These are phyloP conservation scores for Molothrus ater DNA, from an alignment of 2,797 vertebrate genomes.

Conservation along the genomic window DNA sequence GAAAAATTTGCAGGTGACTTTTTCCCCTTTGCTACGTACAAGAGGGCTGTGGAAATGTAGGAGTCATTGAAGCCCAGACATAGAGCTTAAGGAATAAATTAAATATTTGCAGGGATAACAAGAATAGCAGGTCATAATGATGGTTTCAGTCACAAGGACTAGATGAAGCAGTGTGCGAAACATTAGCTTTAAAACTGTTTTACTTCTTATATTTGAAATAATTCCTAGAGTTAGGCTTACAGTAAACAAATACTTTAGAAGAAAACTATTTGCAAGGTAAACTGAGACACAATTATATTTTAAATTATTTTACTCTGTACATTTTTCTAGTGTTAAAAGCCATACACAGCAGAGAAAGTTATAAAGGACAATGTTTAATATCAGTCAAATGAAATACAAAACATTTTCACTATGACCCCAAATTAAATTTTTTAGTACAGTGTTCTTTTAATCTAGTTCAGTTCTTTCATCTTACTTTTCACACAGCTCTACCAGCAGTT, in stretches of 20 bases:
- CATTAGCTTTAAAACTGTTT: not conserved
- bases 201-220: not conserved
- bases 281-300: not conserved
- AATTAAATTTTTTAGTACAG: not conserved
- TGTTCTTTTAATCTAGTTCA: constrained; percentile 25
- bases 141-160: not conserved
- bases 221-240: not conserved
- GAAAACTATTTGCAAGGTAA: not conserved
- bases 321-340: constrained; percentile 4
- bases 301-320: not conserved
- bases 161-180: not conserved
- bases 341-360: constrained; percentile 2
- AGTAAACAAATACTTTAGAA: not conserved
- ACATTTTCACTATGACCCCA: not conserved
- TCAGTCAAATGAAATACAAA: constrained; percentile 4
- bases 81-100: not conserved
- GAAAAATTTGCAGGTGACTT: not conserved
- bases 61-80: not conserved
- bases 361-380: not conserved
- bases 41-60: not conserved
- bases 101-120: not conserved
- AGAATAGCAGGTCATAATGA: not conserved
- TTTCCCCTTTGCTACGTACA: not conserved
- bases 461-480: constrained; percentile 44
- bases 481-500: constrained; percentile 44